Conservation (phyloP, 92 coral and sea anemone species). For the Porites lobata region DNA sequence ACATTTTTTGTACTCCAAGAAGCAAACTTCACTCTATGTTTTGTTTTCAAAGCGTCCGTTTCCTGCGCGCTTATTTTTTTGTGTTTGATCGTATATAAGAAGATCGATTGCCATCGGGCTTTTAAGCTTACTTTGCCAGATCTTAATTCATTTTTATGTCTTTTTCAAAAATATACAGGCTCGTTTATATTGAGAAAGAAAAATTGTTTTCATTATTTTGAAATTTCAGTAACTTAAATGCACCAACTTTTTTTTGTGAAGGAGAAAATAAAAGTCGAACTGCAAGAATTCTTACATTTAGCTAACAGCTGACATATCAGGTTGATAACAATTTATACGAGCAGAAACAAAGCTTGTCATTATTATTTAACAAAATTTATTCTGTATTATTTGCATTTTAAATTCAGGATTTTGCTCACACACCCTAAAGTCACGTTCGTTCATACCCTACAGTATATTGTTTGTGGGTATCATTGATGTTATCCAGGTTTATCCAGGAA, state of each 20-base stretch:
- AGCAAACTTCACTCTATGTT: neutral
- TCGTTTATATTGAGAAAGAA: neutral
- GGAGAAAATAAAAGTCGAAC: neutral
- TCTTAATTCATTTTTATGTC: too few relatives aligned
- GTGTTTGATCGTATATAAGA: neutral
- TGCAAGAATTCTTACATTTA: neutral
- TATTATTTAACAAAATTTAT: too few relatives aligned
- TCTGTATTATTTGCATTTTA: too few relatives aligned
- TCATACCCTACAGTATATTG: neutral
- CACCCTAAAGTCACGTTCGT: neutral
- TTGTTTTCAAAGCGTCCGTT: too few relatives aligned
- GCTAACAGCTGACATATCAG: too few relatives aligned
- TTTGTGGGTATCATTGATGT: neutral
- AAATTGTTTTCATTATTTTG: neutral
- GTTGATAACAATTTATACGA: too few relatives aligned
- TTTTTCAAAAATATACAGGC: neutral
- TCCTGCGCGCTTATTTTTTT: neutral
- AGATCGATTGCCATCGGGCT: neutral
- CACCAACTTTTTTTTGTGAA: neutral
- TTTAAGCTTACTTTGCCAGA: too few relatives aligned
- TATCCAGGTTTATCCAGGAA: neutral
- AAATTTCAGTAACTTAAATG: neutral
- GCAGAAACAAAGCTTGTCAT: too few relatives aligned
- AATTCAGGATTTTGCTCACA: neutral
- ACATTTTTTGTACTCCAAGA: neutral